Conservation (phyloP, 2,797 vertebrate species). For the Prionace glauca region DNA sequence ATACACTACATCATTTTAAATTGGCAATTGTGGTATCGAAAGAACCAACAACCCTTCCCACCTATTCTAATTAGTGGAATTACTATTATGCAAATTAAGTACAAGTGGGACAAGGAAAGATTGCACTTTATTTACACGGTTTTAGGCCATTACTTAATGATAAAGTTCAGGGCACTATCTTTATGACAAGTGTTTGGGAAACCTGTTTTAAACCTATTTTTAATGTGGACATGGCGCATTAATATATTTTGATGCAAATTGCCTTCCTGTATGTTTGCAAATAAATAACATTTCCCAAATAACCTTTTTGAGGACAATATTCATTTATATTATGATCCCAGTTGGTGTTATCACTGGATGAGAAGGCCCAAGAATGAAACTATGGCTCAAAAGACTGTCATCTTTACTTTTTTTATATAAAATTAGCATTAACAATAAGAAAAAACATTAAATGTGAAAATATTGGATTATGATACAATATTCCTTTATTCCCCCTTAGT, state of each 20-base stretch:
- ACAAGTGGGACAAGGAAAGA: neutral
- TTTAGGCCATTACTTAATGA: neutral
- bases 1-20: conserved; percentile 38
- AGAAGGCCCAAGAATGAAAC: no score
- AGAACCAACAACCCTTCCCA: neutral
- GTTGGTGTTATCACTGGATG: no score
- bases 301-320: neutral
- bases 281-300: neutral
- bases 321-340: neutral
- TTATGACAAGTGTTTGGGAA: neutral
- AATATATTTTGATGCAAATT: neutral
- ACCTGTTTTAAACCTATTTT: neutral
- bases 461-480: no score
- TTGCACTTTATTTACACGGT: neutral
- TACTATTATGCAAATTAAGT: neutral
- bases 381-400: no score
- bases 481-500: no score
- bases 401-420: no score
- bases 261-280: neutral
- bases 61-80: conserved; percentile 20
- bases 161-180: neutral
- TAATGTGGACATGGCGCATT: neutral
- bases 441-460: no score
- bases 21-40: conserved; percentile 39
- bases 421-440: no score